phyloP scores from a whole-genome alignment of 2,113 vertebrate genomes.

The Calonectris borealis region DNA sequence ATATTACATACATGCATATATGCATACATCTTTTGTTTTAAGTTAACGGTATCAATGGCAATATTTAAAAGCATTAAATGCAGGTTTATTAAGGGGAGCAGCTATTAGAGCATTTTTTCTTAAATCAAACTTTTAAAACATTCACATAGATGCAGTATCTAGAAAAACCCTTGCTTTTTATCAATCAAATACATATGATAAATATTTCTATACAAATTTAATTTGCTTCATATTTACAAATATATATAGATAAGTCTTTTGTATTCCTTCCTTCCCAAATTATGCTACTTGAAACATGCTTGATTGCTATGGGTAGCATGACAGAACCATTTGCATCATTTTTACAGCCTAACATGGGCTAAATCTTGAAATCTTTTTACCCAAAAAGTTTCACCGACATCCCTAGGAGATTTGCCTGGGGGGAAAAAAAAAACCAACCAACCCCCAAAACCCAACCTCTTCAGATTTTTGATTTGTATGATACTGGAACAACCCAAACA shows the following conservation, averaged over 20 bases:
- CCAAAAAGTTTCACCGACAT: background rate
- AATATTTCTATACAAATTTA: background rate
- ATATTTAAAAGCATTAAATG: background rate
- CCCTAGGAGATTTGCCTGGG: background rate
- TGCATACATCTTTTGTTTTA: background rate
- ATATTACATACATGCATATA: background rate
- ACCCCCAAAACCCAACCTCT: rapidly evolving
- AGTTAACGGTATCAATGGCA: background rate
- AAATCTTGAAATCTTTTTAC: background rate
- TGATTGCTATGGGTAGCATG: background rate
- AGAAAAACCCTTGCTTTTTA: background rate
- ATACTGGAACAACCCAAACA: background rate
- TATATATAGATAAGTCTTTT: background rate
- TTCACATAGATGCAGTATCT: background rate
- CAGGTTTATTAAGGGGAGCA: background rate
- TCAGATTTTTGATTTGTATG: background rate
- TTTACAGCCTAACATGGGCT: background rate
- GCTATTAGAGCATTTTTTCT: background rate
- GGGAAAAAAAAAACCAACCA: background rate
- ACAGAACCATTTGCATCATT: background rate
- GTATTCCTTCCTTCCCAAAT: background rate
- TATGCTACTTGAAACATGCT: background rate
- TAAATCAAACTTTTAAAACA: background rate
- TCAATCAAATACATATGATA: background rate
- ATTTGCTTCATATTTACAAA: background rate